A percentile compares a stretch with the other conserved stretches of the same genome.
Conservation (phyloP, 2,888 invertebrate species). For the Amphimallon solstitiale region DNA sequence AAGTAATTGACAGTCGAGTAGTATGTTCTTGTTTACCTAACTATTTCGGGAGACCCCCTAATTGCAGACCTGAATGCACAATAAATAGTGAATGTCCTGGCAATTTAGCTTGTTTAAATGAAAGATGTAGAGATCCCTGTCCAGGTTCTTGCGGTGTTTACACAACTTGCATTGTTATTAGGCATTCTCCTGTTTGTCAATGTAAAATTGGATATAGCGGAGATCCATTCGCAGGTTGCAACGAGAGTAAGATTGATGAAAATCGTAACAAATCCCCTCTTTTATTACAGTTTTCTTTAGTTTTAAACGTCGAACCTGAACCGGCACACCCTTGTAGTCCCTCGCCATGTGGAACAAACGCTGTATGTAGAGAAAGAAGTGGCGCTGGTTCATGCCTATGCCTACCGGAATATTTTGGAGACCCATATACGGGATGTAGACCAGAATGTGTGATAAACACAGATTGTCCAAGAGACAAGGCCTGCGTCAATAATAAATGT, state of each 20-base stretch:
- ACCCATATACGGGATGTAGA: slow-evolving; percentile 86
- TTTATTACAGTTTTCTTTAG: slow-evolving; percentile 63
- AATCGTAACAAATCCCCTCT: slow-evolving; percentile 49
- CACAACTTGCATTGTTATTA: slow-evolving; percentile 81
- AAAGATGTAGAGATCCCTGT: slow-evolving; percentile 85
- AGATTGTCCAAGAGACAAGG: slow-evolving; percentile 79
- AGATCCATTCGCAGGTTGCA: slow-evolving; percentile 84
- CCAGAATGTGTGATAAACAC: slow-evolving; percentile 88
- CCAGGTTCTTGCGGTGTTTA: slow-evolving; percentile 84
- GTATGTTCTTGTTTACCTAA: slow-evolving; percentile 83
- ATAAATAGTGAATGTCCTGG: slow-evolving; percentile 87
- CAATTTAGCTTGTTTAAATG: slow-evolving; percentile 83
- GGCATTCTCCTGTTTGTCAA: slow-evolving; percentile 85
- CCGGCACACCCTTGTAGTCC: slow-evolving; percentile 83
- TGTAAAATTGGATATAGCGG: slow-evolving; percentile 84
- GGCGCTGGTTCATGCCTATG: slow-evolving; percentile 87
- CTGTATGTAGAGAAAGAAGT: slow-evolving; percentile 83
- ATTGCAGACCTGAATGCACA: slow-evolving; percentile 87
- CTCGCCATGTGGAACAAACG: slow-evolving; percentile 87
- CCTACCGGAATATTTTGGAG: slow-evolving; percentile 83
- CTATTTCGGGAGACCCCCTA: slow-evolving; percentile 84
- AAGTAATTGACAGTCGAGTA: slow-evolving; percentile 77
- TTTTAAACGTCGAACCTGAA: slow-evolving; percentile 65
- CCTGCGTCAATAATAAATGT: slow-evolving; percentile 88
- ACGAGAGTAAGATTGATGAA: slow-evolving; percentile 7